Evolutionary conservation across 2,888 invertebrate species (phyloP), one percentile per base, ranked within the genome.

Genomic region (Trilocha varians): DNA sequence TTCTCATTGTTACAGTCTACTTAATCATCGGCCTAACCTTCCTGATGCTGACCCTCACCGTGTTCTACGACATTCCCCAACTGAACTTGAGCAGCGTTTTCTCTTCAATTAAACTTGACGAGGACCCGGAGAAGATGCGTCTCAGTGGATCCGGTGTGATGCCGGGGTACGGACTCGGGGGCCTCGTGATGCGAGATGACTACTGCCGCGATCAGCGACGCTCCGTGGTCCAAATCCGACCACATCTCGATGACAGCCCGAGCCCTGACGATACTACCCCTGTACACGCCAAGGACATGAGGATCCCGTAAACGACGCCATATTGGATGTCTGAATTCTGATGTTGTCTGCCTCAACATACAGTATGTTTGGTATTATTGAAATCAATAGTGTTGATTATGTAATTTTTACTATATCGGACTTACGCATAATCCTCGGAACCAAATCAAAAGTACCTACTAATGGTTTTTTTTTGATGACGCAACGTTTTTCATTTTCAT

Each of bases 51-150:
- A 89, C 92, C 11, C 78, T 96, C 62, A 93, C 94, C 2, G 91
- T 95, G 16, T 92, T 95, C 80, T 95, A 95, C 78, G 95, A 95
- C 71, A 94, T 96, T 54, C 96, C 96, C 3, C 94, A 96, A 79
- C 86, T 96, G 56, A 95, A 96, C 76, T 78, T 96, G 44, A 93
- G 94, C 52, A 88, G 91, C 46, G 89, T 94, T 35, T 94, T 95
- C 74, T 90, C 93, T 38, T 87, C 91, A 48, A 87, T 90, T 48
- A 83, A 86, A 50, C 79, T 85, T 1, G 76, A 82, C 47, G 84
- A 72, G 16, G 91, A 91, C 61, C 89, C 91, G 0, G 92, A 92
- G 70, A 91, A 91, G 70, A 87, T 91, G 64, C 86, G 90, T 5
- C 78, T 92, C 32, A 89, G 91, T 38, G 87, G 87, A 11, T 85